A percentile compares a stretch with the other conserved stretches of the same genome.
phyloP scores from a whole-genome alignment of 2,888 invertebrate species.

The Drosophila suboccidentalis region DNA sequence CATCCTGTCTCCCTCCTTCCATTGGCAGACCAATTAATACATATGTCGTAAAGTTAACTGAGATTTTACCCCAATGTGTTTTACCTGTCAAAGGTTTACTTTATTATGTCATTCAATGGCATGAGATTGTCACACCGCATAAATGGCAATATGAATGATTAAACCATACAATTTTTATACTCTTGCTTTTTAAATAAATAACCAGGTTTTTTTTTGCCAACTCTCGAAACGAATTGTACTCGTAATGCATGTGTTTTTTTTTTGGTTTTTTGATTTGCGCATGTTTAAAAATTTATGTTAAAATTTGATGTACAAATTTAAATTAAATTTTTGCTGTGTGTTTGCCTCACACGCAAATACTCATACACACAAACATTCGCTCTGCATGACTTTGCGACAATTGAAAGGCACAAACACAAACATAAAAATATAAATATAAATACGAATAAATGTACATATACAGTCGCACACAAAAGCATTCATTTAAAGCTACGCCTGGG shows the following conservation, averaged over 20 bases:
- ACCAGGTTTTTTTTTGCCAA: conserved; percentile 22
- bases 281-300: conserved; percentile 68
- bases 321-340: conserved; percentile 69
- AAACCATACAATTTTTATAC: conserved; percentile 37
- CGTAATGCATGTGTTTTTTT: conserved; percentile 29
- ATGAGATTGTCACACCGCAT: conserved; percentile 38
- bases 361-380: conserved; percentile 8
- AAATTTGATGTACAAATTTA: conserved; percentile 77
- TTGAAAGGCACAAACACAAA: conserved; percentile 46
- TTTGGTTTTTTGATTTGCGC: conserved; percentile 36
- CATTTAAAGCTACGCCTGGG: conserved; percentile 23
- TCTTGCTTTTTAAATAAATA: conserved; percentile 17
- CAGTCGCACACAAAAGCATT: conserved; percentile 30
- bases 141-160: conserved; percentile 69
- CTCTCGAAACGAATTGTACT: conserved; percentile 21
- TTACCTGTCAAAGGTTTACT: conserved; percentile 51
- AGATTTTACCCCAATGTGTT: conserved; percentile 45
- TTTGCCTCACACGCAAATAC: conserved; percentile 10
- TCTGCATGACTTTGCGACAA: conserved; percentile 59
- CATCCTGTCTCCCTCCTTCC: too few species aligned
- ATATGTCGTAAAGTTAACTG: conserved; percentile 43
- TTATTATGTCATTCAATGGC: conserved; percentile 56
- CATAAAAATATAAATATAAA: conserved; percentile 13
- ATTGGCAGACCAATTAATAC: conserved; percentile 68
- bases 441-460: conserved; percentile 7